Percentiles rank a stretch among this genome's conserved stretches.
Conservation (phyloP, 2,113 vertebrate genomes). For the Leptosomus discolor region DNA sequence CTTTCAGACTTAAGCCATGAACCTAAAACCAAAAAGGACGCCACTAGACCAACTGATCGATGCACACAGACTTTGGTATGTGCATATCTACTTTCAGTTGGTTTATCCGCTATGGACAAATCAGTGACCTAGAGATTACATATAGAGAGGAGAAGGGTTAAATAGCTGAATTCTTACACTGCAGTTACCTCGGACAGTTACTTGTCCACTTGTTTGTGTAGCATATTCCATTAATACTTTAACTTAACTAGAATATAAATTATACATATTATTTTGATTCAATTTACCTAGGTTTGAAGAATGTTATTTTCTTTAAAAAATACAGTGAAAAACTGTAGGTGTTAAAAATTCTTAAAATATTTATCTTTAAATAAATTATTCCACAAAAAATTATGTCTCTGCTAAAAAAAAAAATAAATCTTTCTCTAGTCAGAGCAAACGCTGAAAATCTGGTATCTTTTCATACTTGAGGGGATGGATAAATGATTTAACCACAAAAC, state of each 20-base stretch:
- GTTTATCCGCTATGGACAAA: not conserved
- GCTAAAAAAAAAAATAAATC: not conserved
- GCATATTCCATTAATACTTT: not conserved
- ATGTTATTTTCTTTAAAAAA: not conserved
- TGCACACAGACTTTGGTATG: not conserved
- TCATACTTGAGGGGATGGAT: not conserved
- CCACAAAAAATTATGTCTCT: not conserved
- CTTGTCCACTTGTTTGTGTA: not conserved
- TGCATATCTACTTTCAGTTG: not conserved
- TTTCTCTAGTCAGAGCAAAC: not conserved
- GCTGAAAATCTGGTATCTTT: not conserved
- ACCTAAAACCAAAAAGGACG: no score
- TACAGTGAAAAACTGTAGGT: fast-evolving
- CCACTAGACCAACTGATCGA: not conserved
- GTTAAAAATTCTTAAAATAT: not conserved
- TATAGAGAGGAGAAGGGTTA: not conserved
- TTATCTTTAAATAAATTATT: not conserved
- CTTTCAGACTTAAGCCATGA: not conserved
- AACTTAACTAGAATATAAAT: not conserved
- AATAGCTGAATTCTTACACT: not conserved
- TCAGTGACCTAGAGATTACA: not conserved
- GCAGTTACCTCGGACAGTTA: not conserved
- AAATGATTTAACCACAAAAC: not conserved
- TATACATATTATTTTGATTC: not conserved
- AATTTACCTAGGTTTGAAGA: not conserved